A percentile compares a stretch with the other conserved stretches of the same genome.
phyloP scores from a whole-genome alignment of 23 tunicate genomes.

The Styela clava region DNA sequence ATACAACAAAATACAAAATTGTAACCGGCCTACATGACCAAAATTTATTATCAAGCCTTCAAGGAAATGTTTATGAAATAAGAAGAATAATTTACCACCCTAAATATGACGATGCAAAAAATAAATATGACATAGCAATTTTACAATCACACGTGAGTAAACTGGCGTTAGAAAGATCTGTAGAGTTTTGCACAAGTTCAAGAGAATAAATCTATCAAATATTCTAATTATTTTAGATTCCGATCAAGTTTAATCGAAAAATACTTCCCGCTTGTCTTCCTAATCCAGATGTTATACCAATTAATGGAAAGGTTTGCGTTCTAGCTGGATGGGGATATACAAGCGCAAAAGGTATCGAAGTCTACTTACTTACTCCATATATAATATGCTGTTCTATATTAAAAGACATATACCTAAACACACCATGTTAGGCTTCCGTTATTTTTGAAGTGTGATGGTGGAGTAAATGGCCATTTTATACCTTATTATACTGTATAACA shows the following conservation, averaged over 20 bases:
- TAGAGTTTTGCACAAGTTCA: too few relatives aligned
- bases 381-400: too few relatives aligned
- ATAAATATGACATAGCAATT: slow-evolving; percentile 49
- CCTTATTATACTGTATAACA: too few relatives aligned
- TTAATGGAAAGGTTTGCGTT: slow-evolving; percentile 28
- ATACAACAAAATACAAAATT: slow-evolving; percentile 35
- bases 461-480: too few relatives aligned
- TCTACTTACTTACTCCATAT: too few relatives aligned
- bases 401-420: too few relatives aligned
- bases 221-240: too few relatives aligned
- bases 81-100: slow-evolving; percentile 47
- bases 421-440: too few relatives aligned
- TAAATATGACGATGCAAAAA: slow-evolving; percentile 41
- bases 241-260: slow-evolving; percentile 39
- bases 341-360: slow-evolving; percentile 34
- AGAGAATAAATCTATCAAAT: too few relatives aligned
- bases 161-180: too few relatives aligned
- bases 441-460: too few relatives aligned
- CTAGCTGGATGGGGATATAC: slow-evolving; percentile 70
- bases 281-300: slow-evolving; percentile 58
- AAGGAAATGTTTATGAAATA: slow-evolving; percentile 32
- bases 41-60: background rate
- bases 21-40: slow-evolving; percentile 51
- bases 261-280: slow-evolving; percentile 61
- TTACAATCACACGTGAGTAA: slow-evolving; percentile 32